phyloP scores from a whole-genome alignment of 2,888 invertebrate genomes.

The Litoditis marina region DNA sequence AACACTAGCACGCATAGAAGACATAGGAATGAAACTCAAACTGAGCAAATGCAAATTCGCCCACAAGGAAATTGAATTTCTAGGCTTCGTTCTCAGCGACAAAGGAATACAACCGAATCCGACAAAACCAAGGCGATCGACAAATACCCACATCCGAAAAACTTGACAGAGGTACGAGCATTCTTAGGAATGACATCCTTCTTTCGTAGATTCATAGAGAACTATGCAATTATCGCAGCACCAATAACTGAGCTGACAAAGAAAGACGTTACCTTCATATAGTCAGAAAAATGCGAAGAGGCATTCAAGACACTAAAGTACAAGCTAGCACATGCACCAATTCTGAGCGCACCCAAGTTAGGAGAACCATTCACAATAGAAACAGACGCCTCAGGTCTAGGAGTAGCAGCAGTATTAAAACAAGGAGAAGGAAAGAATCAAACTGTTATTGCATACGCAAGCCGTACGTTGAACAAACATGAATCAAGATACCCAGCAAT shows the following conservation, averaged over 20 bases:
- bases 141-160: conserved; percentile 11
- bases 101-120: conserved; percentile 1
- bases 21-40: conserved; percentile 3
- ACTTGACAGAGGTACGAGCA: conserved; percentile 3
- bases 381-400: conserved; percentile 19
- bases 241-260: conserved; percentile 12
- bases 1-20: background rate
- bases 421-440: conserved; percentile 14
- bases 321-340: conserved; percentile 7
- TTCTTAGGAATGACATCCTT: conserved; percentile 13
- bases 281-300: background rate
- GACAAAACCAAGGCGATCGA: background rate
- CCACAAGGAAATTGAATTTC: background rate
- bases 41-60: conserved; percentile 5
- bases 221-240: conserved; percentile 9
- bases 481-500: conserved; percentile 18
- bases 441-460: conserved; percentile 17
- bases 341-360: conserved; percentile 14
- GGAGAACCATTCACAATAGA: conserved; percentile 23
- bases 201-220: conserved; percentile 12
- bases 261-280: background rate
- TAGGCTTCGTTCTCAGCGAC: conserved; percentile 6
- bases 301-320: conserved; percentile 12
- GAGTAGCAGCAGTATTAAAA: conserved; percentile 18
- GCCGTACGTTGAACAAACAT: conserved; percentile 6